Evolutionary conservation across 2,888 invertebrate species (phyloP), one percentile per base, ranked within the genome.

Genomic region (Drosophila prostipennis): DNA sequence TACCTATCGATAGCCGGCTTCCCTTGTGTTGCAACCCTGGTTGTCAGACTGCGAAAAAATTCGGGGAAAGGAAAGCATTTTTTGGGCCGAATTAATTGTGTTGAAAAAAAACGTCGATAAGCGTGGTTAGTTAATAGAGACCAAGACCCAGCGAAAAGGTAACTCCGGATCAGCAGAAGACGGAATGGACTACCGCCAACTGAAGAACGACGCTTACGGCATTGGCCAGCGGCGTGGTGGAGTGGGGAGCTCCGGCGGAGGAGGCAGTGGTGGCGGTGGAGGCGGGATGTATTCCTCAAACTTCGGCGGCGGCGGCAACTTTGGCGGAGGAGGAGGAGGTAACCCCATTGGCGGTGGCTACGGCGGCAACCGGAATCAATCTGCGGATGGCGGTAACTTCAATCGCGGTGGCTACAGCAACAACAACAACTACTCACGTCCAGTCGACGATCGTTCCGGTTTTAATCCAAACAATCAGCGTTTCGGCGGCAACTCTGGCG

Each of bases 141-240:
- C 10, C 7, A 39, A 19, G 11, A 5, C 8, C 10, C 32, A 32
- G 8, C 32, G 16, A n/a, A 3, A 29, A 5, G 37, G 45, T 46
- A 34, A 48, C n/a, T 37, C 45, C 32, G 53, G n/a, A 6, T n/a
- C 34, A 64, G 14, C 11, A 45, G n/a, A 11, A 54, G 5, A 39
- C 65, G 45, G 8, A 3, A 81, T 81, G 80, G 79, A 81, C 42
- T 76, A 32, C 60, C 69, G 85, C 40, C 70, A 53, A 49, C 11
- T 63, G 51, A 85, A 51, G 29, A 55, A 51, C 36, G 71, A 71
- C 54, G 85, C 79, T 39, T 84, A 78, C 46, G 82, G 82, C 39
- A 78, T 74, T 56, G 80, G 79, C 19, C 85, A 85, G 58, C 82
- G 80, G 29, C 72, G 72, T 46, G 51, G 69, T 46, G 51, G 69